A percentile compares a stretch with the other conserved stretches of the same genome.
Conservation (phyloP, 1,140 invertebrate genomes). For the Wasmannia auropunctata region DNA sequence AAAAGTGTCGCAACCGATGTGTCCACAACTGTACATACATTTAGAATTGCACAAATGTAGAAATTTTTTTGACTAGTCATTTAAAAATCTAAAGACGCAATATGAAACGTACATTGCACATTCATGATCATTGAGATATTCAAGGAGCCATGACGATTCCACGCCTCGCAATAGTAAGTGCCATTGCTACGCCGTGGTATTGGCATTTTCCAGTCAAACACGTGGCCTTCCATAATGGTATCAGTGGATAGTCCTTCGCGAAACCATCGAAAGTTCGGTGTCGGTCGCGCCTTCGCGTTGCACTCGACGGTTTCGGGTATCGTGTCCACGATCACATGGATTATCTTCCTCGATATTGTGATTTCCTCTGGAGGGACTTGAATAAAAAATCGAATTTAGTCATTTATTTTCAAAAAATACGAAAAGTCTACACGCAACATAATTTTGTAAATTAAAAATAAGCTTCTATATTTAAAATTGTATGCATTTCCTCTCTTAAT, state of each 20-base stretch:
- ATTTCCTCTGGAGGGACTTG: slow-evolving; percentile 95
- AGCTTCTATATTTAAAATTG: background rate
- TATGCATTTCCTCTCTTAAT: background rate
- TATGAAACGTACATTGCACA: slow-evolving; percentile 91
- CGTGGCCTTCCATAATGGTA: slow-evolving; percentile 85
- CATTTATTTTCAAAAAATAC: background rate
- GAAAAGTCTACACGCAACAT: background rate
- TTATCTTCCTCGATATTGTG: slow-evolving; percentile 89
- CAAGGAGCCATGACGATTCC: slow-evolving; percentile 90
- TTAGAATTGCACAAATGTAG: background rate
- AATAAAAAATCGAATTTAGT: slow-evolving; percentile 56
- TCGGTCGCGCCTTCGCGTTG: slow-evolving; percentile 90
- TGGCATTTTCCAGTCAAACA: slow-evolving; percentile 86
- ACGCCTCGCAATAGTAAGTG: slow-evolving; percentile 91
- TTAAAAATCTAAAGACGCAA: background rate
- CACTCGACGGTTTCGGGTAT: slow-evolving; percentile 92
- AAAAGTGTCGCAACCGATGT: too few species aligned
- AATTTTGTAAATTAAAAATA: slow-evolving; percentile 3
- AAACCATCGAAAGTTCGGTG: slow-evolving; percentile 89
- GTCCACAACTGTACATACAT: background rate
- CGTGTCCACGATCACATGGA: slow-evolving; percentile 92
- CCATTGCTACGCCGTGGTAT: slow-evolving; percentile 89
- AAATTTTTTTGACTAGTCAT: background rate
- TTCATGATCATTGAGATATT: slow-evolving; percentile 89
- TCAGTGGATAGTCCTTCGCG: slow-evolving; percentile 85